A percentile compares a stretch with the other conserved stretches of the same genome.
Conservation (phyloP, 2,888 invertebrate genomes). For the Boloria selene region DNA sequence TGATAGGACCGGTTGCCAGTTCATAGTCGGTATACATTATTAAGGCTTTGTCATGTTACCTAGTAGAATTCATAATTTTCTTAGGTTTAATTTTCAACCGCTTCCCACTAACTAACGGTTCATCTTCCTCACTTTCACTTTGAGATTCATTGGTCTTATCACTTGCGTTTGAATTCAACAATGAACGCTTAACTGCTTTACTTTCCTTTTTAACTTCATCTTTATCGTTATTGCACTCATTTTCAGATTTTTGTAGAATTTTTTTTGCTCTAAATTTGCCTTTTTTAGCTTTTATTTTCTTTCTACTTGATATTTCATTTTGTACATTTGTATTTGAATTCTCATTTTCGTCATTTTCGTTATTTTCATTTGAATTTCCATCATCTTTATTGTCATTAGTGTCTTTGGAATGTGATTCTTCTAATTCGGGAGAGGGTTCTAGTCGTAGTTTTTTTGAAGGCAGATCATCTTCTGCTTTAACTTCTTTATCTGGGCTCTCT, state of each 20-base stretch:
- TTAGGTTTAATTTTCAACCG: constrained; percentile 76
- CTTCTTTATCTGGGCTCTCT: constrained; percentile 59
- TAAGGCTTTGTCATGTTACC: constrained; percentile 48
- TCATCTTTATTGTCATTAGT: constrained; percentile 53
- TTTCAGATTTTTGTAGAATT: constrained; percentile 47
- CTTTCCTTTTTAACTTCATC: constrained; percentile 54
- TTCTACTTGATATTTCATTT: constrained; percentile 58
- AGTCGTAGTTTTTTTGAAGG: constrained; percentile 72
- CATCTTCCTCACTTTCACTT: constrained; percentile 72
- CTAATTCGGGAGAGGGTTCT: constrained; percentile 67
- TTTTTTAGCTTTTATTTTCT: constrained; percentile 72
- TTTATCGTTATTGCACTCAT: constrained; percentile 53
- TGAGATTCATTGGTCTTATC: constrained; percentile 77
- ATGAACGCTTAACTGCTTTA: constrained; percentile 68
- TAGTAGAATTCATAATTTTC: constrained; percentile 67
- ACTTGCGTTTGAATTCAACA: constrained; percentile 64
- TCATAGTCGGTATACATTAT: too few species aligned
- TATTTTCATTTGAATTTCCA: constrained; percentile 43
- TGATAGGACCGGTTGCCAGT: too few species aligned
- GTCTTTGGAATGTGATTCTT: constrained; percentile 72
- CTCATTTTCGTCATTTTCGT: constrained; percentile 44
- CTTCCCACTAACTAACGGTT: constrained; percentile 68
- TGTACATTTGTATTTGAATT: constrained; percentile 45
- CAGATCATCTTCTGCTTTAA: constrained; percentile 64
- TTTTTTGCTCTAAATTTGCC: constrained; percentile 73